These are phyloP conservation scores for Papilio machaon DNA, from an alignment of 1,140 invertebrate genomes.

Conservation along the genomic window DNA sequence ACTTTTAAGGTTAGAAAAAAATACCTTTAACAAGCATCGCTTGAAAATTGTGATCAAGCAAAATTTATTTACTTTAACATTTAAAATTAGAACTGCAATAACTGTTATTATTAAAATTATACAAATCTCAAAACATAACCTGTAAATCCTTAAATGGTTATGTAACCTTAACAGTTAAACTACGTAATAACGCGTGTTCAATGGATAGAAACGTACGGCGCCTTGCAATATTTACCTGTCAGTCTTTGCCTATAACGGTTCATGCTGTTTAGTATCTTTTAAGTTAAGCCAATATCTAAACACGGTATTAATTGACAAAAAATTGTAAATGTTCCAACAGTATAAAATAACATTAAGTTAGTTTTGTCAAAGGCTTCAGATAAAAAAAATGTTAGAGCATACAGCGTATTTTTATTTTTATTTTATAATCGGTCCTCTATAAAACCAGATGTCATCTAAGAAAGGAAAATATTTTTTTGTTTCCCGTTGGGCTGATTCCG, in stretches of 20 bases:
- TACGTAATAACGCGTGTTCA: constrained; percentile 9
- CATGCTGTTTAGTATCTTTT: constrained; percentile 1
- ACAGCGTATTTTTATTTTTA: no score
- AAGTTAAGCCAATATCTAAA: constrained; percentile 1
- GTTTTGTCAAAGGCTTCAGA: no score
- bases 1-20: neutral
- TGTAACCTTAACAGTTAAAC: neutral
- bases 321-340: neutral
- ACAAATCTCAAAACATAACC: neutral
- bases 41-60: no score
- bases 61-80: no score
- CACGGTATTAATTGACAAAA: neutral
- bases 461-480: no score
- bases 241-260: constrained; percentile 5
- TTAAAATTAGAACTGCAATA: no score
- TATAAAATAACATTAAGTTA: no score
- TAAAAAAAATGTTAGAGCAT: no score
- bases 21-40: no score
- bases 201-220: constrained; percentile 9
- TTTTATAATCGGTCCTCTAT: no score
- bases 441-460: no score
- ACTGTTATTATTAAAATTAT: neutral
- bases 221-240: neutral
- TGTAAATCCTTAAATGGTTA: neutral
- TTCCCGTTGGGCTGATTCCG: no score